Conservation (phyloP, 2,888 invertebrate species). For the Caenorhabditis sulstoni region DNA sequence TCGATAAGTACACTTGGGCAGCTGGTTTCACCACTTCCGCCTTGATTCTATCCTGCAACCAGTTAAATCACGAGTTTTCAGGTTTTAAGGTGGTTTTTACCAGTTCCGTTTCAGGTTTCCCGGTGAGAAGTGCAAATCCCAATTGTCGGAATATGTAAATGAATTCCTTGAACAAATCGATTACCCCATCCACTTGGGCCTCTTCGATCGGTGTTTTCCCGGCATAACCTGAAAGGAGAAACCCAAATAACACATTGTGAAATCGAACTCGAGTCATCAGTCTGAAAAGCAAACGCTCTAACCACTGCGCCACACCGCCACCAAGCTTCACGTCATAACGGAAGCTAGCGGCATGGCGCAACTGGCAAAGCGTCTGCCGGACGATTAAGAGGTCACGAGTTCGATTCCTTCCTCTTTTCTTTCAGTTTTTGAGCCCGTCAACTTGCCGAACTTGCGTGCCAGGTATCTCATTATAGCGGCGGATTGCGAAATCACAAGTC, state of each 20-base stretch:
- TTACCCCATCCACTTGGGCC: constrained; percentile 7
- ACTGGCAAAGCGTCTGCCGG: no score
- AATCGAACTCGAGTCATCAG: no score
- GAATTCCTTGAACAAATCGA: constrained; percentile 39
- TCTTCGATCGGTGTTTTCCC: constrained; percentile 23
- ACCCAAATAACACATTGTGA: not conserved
- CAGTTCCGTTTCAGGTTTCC: constrained; percentile 16
- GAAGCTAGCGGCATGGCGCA: no score
- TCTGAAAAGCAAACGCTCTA: no score
- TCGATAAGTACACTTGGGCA: not conserved
- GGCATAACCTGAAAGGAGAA: constrained; percentile 8
- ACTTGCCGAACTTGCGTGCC: constrained; percentile 39
- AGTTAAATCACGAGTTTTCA: not conserved
- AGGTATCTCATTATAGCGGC: constrained; percentile 29
- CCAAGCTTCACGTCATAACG: not conserved
- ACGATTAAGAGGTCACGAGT: no score
- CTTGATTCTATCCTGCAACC: constrained; percentile 22
- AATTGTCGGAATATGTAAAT: constrained; percentile 7
- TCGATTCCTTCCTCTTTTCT: no score
- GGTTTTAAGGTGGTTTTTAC: not conserved
- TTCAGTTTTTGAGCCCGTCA: not conserved
- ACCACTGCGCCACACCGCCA: not conserved
- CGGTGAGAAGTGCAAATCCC: not conserved
- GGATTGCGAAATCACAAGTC: constrained; percentile 19
- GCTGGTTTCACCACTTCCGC: constrained; percentile 29